phyloP scores from a whole-genome alignment of 2,797 vertebrate genomes.

The Tamandua tetradactyla region DNA sequence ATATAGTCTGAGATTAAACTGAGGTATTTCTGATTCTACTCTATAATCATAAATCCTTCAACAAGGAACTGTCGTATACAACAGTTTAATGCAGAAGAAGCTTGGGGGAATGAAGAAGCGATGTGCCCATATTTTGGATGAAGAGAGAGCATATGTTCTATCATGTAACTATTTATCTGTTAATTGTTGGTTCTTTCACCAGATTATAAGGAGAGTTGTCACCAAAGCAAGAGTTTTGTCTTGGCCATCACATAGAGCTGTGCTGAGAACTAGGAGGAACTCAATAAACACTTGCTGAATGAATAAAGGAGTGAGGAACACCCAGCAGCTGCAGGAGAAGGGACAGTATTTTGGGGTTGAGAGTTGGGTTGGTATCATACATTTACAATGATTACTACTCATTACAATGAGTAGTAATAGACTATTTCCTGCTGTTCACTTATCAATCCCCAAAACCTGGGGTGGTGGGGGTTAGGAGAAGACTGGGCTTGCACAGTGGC shows the following conservation, averaged over 20 bases:
- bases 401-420: not conserved
- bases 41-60: not conserved
- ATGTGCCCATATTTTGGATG: accelerated
- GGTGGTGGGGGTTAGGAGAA: too few species aligned
- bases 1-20: not conserved
- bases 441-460: not conserved
- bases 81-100: accelerated
- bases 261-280: accelerated
- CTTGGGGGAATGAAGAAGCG: too few species aligned
- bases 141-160: not conserved
- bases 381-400: not conserved
- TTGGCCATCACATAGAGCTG: accelerated
- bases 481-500: not conserved
- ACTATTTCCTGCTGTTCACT: too few species aligned
- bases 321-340: not conserved
- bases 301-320: not conserved
- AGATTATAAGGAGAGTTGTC: accelerated
- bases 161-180: accelerated
- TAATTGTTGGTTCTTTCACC: not conserved
- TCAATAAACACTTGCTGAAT: too few species aligned
- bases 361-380: not conserved
- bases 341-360: not conserved
- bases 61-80: too few species aligned
- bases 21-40: not conserved
- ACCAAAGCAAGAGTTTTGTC: too few species aligned